These are phyloP conservation scores for Syrista parreyssii DNA, from an alignment of 2,888 invertebrate genomes.

Conservation along the genomic window DNA sequence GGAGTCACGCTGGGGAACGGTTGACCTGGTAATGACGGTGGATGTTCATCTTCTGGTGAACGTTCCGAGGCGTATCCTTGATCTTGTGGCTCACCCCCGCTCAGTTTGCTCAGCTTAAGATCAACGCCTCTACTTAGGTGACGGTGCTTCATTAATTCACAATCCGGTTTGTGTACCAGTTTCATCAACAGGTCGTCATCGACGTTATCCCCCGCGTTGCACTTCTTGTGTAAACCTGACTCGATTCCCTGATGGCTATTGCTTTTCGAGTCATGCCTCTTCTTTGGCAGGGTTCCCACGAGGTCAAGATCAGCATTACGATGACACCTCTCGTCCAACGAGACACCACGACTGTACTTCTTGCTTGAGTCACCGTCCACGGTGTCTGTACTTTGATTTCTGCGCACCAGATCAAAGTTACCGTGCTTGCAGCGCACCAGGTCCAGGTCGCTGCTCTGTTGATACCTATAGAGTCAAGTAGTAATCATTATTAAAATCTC, in stretches of 20 bases:
- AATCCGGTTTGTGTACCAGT: constrained; percentile 57
- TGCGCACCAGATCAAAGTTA: constrained; percentile 49
- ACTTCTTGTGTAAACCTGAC: constrained; percentile 27
- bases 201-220: constrained; percentile 24
- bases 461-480: constrained; percentile 44
- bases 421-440: constrained; percentile 56
- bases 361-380: constrained; percentile 33
- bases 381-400: constrained; percentile 45
- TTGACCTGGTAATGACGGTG: constrained; percentile 72
- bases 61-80: constrained; percentile 83
- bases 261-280: constrained; percentile 31
- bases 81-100: constrained; percentile 67
- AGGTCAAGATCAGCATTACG: constrained; percentile 52
- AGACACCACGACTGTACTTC: constrained; percentile 42
- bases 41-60: constrained; percentile 82
- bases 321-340: constrained; percentile 37
- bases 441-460: constrained; percentile 55
- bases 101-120: constrained; percentile 52
- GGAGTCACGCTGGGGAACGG: constrained; percentile 78
- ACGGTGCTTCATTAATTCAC: constrained; percentile 54
- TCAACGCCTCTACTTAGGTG: constrained; percentile 47
- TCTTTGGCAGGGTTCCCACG: constrained; percentile 55
- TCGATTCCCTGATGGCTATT: constrained; percentile 29
- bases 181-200: constrained; percentile 47
- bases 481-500: background rate